Percentiles rank a stretch among this genome's conserved stretches.
Conservation (phyloP, 92 coral and sea anemone genomes). For the Galaxea fascicularis region DNA sequence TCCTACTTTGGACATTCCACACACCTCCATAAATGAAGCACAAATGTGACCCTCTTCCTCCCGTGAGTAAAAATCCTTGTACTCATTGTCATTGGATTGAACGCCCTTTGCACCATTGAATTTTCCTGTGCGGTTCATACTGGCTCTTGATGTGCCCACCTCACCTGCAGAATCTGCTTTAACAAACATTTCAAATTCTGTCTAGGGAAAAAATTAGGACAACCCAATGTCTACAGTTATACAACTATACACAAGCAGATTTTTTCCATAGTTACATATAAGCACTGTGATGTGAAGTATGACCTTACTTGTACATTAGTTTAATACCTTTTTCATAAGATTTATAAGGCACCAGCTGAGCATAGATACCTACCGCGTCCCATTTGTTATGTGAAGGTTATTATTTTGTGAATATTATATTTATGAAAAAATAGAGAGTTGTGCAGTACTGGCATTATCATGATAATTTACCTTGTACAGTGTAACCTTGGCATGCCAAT, state of each 20-base stretch:
- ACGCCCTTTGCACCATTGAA: conserved; percentile 64
- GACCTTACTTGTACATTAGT: conserved; percentile 6
- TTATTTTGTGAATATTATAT: neutral
- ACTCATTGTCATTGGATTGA: conserved; percentile 53
- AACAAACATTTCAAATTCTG: conserved; percentile 60
- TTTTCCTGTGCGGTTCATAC: conserved; percentile 50
- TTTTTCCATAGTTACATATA: conserved; percentile 4
- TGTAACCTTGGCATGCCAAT: conserved; percentile 75
- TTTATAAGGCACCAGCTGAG: conserved; percentile 4
- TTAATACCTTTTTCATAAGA: neutral
- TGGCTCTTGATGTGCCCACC: conserved; percentile 59
- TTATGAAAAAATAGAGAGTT: neutral
- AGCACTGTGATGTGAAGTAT: conserved; percentile 12
- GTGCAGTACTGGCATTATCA: neutral
- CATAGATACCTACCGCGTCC: neutral
- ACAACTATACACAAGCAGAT: conserved; percentile 7
- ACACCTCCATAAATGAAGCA: conserved; percentile 61
- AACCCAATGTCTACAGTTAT: neutral
- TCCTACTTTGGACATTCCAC: conserved; percentile 42
- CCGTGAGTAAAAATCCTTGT: conserved; percentile 62
- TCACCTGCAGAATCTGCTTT: conserved; percentile 61
- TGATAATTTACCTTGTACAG: conserved; percentile 46
- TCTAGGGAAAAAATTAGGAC: conserved; percentile 34
- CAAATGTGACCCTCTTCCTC: conserved; percentile 68
- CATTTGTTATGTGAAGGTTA: conserved; percentile 5